phyloP scores from a whole-genome alignment of 2,113 vertebrate genomes.

The Balaenoptera acutorostrata region DNA sequence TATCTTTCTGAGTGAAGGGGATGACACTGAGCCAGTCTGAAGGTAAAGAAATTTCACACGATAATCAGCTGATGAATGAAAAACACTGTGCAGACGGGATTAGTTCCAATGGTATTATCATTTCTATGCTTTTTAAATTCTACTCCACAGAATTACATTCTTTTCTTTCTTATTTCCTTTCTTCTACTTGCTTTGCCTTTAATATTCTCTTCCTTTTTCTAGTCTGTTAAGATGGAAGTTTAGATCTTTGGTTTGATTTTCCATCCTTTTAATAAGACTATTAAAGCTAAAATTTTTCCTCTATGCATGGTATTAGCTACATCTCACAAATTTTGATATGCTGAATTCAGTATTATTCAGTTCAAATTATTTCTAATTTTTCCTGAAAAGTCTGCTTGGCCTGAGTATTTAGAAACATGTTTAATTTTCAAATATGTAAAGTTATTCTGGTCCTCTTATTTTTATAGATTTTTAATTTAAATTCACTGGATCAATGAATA shows the following conservation, averaged over 20 bases:
- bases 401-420: not conserved
- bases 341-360: not conserved
- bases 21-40: rapidly evolving
- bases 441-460: not conserved
- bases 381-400: not conserved
- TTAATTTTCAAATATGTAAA: not conserved
- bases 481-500: not conserved
- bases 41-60: rapidly evolving
- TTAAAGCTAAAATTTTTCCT: not conserved
- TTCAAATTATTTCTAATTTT: not conserved
- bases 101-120: rapidly evolving
- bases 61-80: rapidly evolving
- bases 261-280: not conserved
- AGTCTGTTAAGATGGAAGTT: not conserved
- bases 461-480: not conserved
- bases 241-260: not conserved
- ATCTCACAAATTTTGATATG: not conserved
- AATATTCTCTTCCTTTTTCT: not conserved
- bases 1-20: rapidly evolving
- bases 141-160: not conserved
- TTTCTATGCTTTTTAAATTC: not conserved
- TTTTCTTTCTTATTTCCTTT: not conserved
- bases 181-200: not conserved
- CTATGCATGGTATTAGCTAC: not conserved
- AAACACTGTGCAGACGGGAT: rapidly evolving